Evolutionary conservation across 2,797 vertebrate genomes (phyloP).

Genomic region (Cynodonichthys magdalenae): DNA sequence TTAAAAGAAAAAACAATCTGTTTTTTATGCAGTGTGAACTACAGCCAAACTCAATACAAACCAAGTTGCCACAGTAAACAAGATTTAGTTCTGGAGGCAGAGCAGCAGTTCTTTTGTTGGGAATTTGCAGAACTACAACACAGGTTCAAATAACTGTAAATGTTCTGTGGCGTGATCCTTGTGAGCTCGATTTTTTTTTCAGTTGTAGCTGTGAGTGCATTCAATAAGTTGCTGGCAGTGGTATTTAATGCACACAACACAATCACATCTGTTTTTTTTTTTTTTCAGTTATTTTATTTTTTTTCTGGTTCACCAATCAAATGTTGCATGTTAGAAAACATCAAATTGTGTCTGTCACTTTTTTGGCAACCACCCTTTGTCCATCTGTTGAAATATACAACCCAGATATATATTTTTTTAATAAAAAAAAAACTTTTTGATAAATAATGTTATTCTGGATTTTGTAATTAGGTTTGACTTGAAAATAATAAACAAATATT

Average conservation of each 20-base stretch:
- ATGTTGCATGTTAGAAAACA: neutral
- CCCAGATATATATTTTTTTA: too few species aligned
- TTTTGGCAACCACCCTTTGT: neutral
- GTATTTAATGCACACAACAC: conserved; percentile 8
- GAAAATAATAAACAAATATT: too few species aligned
- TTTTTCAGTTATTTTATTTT: too few species aligned
- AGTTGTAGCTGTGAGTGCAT: conserved; percentile 34
- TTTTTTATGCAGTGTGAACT: conserved; percentile 25
- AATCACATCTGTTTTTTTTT: neutral
- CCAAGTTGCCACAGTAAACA: conserved; percentile 37
- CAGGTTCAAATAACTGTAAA: conserved; percentile 38
- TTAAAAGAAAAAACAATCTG: neutral
- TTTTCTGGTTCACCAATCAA: neutral
- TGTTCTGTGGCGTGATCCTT: conserved; percentile 35
- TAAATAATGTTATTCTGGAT: too few species aligned
- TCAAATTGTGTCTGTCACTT: neutral
- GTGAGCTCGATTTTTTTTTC: conserved; percentile 30
- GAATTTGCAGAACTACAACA: conserved; percentile 31
- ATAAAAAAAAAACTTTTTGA: too few species aligned
- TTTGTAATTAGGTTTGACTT: too few species aligned
- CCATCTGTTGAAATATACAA: too few species aligned
- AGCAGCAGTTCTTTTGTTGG: conserved; percentile 20
- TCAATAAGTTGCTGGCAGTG: conserved; percentile 29
- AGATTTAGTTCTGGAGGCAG: conserved; percentile 35
- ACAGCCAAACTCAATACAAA: conserved; percentile 25